Percentiles rank a stretch among this genome's conserved stretches.
Evolutionary conservation across 2,888 invertebrate genomes (phyloP).

Genomic region (Amphipyra tragopoginis): DNA sequence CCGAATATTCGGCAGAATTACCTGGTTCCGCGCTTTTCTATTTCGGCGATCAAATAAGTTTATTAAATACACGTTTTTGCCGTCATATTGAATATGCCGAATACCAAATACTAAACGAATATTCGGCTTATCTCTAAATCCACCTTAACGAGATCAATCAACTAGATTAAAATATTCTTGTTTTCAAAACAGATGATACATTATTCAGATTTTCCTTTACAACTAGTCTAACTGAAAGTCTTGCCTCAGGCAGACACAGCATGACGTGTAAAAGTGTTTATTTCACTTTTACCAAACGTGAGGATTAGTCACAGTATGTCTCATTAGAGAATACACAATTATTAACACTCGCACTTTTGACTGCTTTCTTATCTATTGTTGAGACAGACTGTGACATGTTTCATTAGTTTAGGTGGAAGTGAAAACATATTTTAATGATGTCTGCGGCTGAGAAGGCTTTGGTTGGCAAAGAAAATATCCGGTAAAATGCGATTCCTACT

Average conservation of each 20-base stretch:
- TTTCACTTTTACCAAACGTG: constrained; percentile 47
- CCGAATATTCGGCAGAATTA: no score
- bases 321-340: constrained; percentile 37
- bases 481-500: no score
- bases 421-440: constrained; percentile 7
- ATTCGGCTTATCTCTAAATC: no score
- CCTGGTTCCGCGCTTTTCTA: no score
- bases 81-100: no score
- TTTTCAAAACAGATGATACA: no score
- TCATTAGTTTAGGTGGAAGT: constrained; percentile 14
- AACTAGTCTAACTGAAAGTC: constrained; percentile 9
- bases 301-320: constrained; percentile 25
- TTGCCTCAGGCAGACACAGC: background rate
- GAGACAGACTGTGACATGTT: constrained; percentile 3
- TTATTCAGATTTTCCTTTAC: no score
- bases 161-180: no score
- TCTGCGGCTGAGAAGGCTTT: background rate
- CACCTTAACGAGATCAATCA: no score
- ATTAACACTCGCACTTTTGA: constrained; percentile 57
- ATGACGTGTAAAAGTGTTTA: constrained; percentile 14
- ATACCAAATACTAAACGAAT: no score
- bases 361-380: constrained; percentile 41
- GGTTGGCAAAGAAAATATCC: background rate
- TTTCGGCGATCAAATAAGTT: no score
- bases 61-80: no score